Evolutionary conservation across 2,888 invertebrate genomes (phyloP), one percentile per base, ranked within the genome.

Genomic region (Ctena decussata): DNA sequence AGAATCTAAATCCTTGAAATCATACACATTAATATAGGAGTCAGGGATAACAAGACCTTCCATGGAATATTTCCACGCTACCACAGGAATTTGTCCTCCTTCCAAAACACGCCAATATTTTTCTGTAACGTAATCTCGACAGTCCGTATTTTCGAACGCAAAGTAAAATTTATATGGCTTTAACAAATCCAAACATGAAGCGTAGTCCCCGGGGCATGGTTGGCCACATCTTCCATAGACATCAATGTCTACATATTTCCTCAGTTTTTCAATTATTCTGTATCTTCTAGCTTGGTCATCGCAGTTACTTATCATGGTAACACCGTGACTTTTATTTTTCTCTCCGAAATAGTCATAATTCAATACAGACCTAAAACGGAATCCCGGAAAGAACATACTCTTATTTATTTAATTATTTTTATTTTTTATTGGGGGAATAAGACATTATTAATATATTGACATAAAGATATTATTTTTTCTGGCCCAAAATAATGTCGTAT

Each of bases 251-350:
- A 85, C 75, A 37, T 81, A 81, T 11, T 70, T n/a, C 49, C 72
- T 53, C 12, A 85, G 32, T 24, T 69, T 49, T 49, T 77, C 81
- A 27, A 85, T 70, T 1, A 85, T 37, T 74, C 75, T 74, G 44
- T 81, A 85, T 41, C 85, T 35, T 44, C 77, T 37, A 18, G 80
- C 80, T n/a, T 84, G 77, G 49, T 84, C 84, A 8, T 77, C 65
- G 65, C 85, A 85, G 35, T 85, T 44, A 57, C 85, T 81, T 0
- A 85, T 85, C 71, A 80, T 78, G n/a, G 84, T 69, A 27, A 85
- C 24, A 21, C 65, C 81, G 8, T 53, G 77, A 0, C 35, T n/a
- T 27, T 39, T 37, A 3, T n/a, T 32, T 57, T 80, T 80, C 1
- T 49, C 74, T 2, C 57, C 30, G 30, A 65, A 77, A 41, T 77